phyloP scores from a whole-genome alignment of 2,888 invertebrate genomes.

The Diaphora mendica region DNA sequence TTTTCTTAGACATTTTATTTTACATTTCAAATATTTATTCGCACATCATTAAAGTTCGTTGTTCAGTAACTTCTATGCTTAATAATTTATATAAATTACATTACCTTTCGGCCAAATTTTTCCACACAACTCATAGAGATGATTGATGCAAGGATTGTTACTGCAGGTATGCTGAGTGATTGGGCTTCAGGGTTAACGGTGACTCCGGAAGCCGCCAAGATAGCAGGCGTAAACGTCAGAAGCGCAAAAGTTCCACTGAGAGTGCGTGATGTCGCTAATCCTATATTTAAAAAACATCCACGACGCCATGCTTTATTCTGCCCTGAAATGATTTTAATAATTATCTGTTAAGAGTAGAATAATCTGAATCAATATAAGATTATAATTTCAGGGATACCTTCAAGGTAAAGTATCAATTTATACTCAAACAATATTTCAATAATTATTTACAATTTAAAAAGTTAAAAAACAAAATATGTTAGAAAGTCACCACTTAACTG shows the following conservation, averaged over 20 bases:
- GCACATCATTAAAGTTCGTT: no score
- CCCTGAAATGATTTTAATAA: conserved; percentile 5
- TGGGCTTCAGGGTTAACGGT: conserved; percentile 17
- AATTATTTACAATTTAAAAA: no score
- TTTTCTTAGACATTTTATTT: no score
- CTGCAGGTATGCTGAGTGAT: conserved; percentile 46
- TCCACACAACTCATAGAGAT: conserved; percentile 70
- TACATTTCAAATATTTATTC: no score
- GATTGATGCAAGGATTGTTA: conserved; percentile 70
- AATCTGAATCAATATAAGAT: no score
- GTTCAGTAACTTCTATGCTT: no score
- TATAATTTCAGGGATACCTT: not conserved
- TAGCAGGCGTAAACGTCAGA: conserved; percentile 11
- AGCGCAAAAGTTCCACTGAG: conserved; percentile 12
- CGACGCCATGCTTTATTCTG: conserved; percentile 16
- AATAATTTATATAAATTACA: not conserved
- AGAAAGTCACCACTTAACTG: not conserved
- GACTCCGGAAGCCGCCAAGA: conserved; percentile 9
- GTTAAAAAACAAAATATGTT: no score
- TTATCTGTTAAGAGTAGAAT: not conserved
- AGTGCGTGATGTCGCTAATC: conserved; percentile 9
- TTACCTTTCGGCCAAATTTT: conserved; percentile 72
- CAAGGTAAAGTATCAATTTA: not conserved
- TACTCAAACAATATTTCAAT: not conserved
- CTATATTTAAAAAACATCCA: conserved; percentile 15